Evolutionary conservation across 2,888 invertebrate species (phyloP).

Genomic region (Drosophila macrothrix): DNA sequence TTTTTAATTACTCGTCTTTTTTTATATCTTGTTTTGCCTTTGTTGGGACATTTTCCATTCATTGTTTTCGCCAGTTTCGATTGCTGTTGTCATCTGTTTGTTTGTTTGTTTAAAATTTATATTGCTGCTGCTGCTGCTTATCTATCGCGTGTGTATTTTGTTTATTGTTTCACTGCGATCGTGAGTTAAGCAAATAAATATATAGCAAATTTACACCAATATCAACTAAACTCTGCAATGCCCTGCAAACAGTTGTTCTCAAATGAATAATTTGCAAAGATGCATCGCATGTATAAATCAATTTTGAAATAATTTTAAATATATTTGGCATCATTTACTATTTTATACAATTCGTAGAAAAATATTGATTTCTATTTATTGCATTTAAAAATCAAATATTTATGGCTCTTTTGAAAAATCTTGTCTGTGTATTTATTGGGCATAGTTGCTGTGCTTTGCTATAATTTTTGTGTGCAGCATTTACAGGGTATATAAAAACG

Average conservation of each 20-base stretch:
- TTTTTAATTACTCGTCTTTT: background rate
- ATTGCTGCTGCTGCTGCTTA: conserved; percentile 29
- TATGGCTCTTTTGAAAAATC: background rate
- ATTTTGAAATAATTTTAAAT: background rate
- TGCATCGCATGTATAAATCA: background rate
- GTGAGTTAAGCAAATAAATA: conserved; percentile 21
- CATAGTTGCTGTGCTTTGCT: background rate
- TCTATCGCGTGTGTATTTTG: conserved; percentile 25
- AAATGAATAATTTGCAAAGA: background rate
- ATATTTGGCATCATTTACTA: background rate
- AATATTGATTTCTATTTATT: background rate
- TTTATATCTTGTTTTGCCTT: background rate
- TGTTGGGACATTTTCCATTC: conserved; percentile 35
- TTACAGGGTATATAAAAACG: conserved; percentile 49
- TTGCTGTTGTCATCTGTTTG: conserved; percentile 30
- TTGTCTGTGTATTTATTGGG: background rate
- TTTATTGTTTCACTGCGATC: background rate
- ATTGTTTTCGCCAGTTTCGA: conserved; percentile 34
- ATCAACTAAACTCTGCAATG: background rate
- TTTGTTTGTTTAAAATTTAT: conserved; percentile 36
- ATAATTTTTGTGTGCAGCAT: background rate
- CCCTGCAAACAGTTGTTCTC: background rate
- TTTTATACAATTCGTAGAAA: background rate
- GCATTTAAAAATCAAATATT: background rate
- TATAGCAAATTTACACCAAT: background rate